These are phyloP conservation scores for Scomber japonicus DNA, from an alignment of 2,113 vertebrate genomes.

Conservation along the genomic window DNA sequence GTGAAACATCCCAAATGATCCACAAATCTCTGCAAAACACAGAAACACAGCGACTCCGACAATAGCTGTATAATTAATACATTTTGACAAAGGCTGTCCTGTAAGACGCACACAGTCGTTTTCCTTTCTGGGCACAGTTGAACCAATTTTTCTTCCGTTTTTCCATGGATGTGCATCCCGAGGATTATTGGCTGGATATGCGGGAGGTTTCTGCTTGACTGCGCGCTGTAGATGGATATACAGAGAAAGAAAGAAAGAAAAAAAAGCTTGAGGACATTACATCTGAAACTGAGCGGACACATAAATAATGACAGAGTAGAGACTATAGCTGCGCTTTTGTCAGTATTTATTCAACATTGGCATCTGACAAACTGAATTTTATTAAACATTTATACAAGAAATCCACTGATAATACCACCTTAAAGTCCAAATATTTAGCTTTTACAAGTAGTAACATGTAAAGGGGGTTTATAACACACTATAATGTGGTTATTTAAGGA, in stretches of 20 bases:
- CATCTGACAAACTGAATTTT: not conserved
- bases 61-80: not conserved
- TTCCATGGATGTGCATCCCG: not conserved
- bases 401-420: too few species aligned
- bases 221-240: slow-evolving; percentile 30
- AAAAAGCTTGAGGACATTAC: slow-evolving; percentile 12
- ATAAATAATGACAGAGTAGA: slow-evolving; percentile 4
- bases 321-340: not conserved
- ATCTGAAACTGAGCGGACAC: slow-evolving; percentile 5
- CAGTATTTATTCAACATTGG: not conserved
- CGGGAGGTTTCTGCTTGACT: slow-evolving; percentile 32
- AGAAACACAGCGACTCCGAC: not conserved
- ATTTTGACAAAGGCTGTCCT: not conserved
- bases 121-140: not conserved
- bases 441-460: too few species aligned
- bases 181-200: slow-evolving; percentile 14
- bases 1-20: not conserved
- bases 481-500: too few species aligned
- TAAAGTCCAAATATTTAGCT: too few species aligned
- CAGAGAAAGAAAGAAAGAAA: not conserved
- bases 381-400: not conserved
- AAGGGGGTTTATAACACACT: too few species aligned
- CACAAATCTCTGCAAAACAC: not conserved
- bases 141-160: not conserved
- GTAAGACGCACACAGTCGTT: not conserved